Conservation (phyloP, 2,113 vertebrate genomes). For the Syngnathus typhle region DNA sequence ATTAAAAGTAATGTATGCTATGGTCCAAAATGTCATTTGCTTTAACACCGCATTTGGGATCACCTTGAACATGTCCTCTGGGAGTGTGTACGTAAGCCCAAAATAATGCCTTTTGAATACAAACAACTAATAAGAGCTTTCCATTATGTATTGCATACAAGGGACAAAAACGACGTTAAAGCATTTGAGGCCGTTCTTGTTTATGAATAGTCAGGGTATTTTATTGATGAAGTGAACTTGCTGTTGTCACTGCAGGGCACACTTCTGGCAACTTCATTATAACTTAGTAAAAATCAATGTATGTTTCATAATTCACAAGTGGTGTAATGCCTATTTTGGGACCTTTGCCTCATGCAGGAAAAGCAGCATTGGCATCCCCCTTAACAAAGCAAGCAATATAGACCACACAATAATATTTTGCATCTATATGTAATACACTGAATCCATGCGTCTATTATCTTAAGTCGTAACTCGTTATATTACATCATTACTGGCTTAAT, state of each 20-base stretch:
- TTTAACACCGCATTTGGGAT: constrained; percentile 11
- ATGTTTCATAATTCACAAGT: neutral
- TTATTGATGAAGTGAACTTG: neutral
- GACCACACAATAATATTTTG: neutral
- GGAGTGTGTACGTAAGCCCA: neutral
- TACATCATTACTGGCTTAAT: no score
- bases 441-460: no score
- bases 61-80: constrained; percentile 12
- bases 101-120: neutral
- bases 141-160: neutral
- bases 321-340: neutral
- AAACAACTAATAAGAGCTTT: neutral
- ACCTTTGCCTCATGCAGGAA: neutral
- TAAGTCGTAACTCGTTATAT: no score
- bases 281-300: neutral
- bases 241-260: neutral
- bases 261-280: neutral
- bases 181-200: neutral
- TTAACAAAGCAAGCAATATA: neutral
- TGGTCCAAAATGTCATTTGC: constrained; percentile 13
- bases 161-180: neutral
- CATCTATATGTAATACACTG: no score
- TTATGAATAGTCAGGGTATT: neutral
- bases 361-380: neutral
- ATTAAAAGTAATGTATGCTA: constrained; percentile 2